These are phyloP conservation scores for Melanotaenia parkinsoni DNA, from an alignment of 2,797 vertebrate genomes.

Conservation along the genomic window DNA sequence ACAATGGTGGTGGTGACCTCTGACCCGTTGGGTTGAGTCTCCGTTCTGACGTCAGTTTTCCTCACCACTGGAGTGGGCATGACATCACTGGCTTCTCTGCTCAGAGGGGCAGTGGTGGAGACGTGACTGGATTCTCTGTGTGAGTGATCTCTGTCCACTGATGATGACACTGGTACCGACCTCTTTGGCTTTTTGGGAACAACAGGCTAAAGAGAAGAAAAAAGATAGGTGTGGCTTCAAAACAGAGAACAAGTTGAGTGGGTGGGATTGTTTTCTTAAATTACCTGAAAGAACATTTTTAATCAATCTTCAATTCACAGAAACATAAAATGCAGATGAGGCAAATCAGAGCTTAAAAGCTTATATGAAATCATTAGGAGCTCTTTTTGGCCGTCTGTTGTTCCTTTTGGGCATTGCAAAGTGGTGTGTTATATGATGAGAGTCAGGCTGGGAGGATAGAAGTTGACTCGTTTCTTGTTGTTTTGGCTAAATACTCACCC, in stretches of 20 bases:
- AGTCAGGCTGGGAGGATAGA: background rate
- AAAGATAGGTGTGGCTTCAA: background rate
- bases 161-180: slow-evolving; percentile 79
- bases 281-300: background rate
- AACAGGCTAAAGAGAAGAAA: slow-evolving; percentile 68
- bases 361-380: slow-evolving; percentile 1
- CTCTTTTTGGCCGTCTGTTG: background rate
- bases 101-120: slow-evolving; percentile 59
- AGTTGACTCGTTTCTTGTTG: background rate
- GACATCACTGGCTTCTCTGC: slow-evolving; percentile 78
- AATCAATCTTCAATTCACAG: slow-evolving; percentile 1
- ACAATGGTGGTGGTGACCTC: slow-evolving; percentile 84
- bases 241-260: background rate
- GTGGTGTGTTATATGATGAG: background rate
- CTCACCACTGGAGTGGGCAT: slow-evolving; percentile 73
- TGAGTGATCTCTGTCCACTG: slow-evolving; percentile 76
- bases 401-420: slow-evolving; percentile 10
- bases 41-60: slow-evolving; percentile 86
- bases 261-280: background rate
- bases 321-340: background rate
- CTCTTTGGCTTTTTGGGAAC: slow-evolving; percentile 86
- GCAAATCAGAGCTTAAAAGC: slow-evolving; percentile 19
- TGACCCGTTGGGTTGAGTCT: slow-evolving; percentile 84
- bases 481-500: background rate
- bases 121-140: slow-evolving; percentile 75